Evolutionary conservation across 2,888 invertebrate genomes (phyloP), one percentile per base, ranked within the genome.

Genomic region (Therioaphis trifolii): DNA sequence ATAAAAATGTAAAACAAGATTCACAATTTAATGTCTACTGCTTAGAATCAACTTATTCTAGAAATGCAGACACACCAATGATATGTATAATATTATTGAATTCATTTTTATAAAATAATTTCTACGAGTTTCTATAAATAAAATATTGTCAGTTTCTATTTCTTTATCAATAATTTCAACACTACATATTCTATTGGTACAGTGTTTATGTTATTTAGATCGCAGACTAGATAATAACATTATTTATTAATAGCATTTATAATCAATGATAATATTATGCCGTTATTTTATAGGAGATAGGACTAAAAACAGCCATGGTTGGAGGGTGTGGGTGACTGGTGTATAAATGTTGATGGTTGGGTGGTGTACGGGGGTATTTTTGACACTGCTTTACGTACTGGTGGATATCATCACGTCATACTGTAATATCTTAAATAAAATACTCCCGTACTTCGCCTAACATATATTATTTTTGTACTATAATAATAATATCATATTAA

Each of bases 81-180:
- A 58, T 58, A n/a, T n/a, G n/a, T n/a, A n/a, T n/a, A n/a, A n/a
- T n/a, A n/a, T n/a, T n/a, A n/a, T n/a, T n/a, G n/a, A n/a, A n/a
- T n/a, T n/a, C n/a, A 58, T 58, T 58, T 11, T 58, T 21, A 58
- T 21, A 58, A 58, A 58, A 58, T 58, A n/a, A 55, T 21, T 55
- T 2, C 55, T 21, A 55, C 21, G 21, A 58, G 21, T 58, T 58
- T 58, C 21, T 58, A 58, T 58, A 58, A 14, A 58, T 58, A 58
- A 24, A 58, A 21, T 58, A 21, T 21, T 21, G 21, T 21, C 7
- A 21, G 11, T 21, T 24, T 58, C n/a, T 14, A 3, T 55, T 58
- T n/a, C n/a, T 58, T 58, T 58, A 58, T 21, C 21, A 24, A 58
- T 58, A 58, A 58, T 58, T 21, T 58, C 11, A 58, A 21, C 21